Conservation (phyloP, 2,888 invertebrate species). For the Drosophila subsilvestris region DNA sequence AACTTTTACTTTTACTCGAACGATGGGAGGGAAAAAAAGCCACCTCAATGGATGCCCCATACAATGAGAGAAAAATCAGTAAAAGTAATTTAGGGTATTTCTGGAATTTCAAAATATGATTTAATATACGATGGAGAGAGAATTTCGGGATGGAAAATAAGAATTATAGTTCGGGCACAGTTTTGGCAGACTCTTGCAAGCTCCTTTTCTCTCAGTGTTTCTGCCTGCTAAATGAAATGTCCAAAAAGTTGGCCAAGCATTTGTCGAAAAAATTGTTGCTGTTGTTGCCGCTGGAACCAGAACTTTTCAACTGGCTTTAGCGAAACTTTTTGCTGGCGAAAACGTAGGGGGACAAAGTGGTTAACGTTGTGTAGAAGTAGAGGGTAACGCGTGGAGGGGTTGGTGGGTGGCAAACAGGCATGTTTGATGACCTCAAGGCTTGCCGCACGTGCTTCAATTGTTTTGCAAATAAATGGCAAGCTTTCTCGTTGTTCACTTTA, state of each 20-base stretch:
- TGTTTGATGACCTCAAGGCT: slow-evolving; percentile 33
- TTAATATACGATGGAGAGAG: too few relatives aligned
- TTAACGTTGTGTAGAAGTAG: neutral
- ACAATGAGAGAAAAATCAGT: neutral
- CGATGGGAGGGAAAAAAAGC: slow-evolving; percentile 9
- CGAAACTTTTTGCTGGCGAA: slow-evolving; percentile 34
- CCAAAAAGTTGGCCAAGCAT: slow-evolving; percentile 44
- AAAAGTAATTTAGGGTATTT: too few relatives aligned
- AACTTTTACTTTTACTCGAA: slow-evolving; percentile 37
- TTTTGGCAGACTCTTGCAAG: too few relatives aligned
- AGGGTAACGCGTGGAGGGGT: neutral
- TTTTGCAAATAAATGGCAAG: slow-evolving; percentile 38
- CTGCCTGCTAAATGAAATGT: slow-evolving; percentile 25
- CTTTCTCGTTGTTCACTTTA: slow-evolving; percentile 12
- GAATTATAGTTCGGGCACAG: neutral
- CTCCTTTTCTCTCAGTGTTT: slow-evolving; percentile 4
- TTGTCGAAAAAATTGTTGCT: slow-evolving; percentile 22
- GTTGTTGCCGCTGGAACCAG: slow-evolving; percentile 18
- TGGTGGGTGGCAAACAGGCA: slow-evolving; percentile 12
- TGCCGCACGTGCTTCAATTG: slow-evolving; percentile 46
- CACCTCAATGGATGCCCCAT: neutral
- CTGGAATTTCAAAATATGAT: too few relatives aligned
- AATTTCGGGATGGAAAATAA: too few relatives aligned
- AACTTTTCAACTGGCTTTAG: slow-evolving; percentile 51
- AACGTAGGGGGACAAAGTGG: slow-evolving; percentile 4